Percentiles rank a stretch among this genome's conserved stretches.
phyloP scores from a whole-genome alignment of 53 echinoderm and acorn worm genomes.

The Echinarachnius parma region DNA sequence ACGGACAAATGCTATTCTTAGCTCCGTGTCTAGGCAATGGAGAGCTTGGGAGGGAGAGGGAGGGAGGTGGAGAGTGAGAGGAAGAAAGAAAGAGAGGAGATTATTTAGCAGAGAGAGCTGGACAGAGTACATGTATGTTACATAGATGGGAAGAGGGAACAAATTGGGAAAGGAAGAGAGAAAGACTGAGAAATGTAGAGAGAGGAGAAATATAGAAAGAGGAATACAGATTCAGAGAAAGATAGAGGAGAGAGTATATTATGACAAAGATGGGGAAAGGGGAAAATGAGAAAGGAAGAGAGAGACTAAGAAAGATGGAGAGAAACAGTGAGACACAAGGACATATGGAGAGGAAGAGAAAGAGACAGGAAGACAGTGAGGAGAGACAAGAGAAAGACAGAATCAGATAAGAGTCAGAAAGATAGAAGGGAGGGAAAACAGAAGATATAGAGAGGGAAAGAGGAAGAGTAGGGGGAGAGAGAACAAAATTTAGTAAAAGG shows the following conservation, averaged over 20 bases:
- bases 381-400: background rate
- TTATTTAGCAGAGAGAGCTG: slow-evolving; percentile 14
- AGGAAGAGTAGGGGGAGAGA: background rate
- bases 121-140: too few species aligned
- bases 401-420: too few species aligned
- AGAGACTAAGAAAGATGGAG: background rate
- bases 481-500: too few species aligned
- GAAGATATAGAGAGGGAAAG: background rate
- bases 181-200: background rate
- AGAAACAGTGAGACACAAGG: background rate
- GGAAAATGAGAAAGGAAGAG: background rate
- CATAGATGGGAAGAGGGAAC: background rate
- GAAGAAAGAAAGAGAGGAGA: background rate
- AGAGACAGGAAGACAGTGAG: background rate
- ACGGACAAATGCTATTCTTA: slow-evolving; percentile 30
- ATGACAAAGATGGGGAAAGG: too few species aligned
- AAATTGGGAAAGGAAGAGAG: background rate
- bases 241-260: slow-evolving; percentile 13
- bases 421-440: too few species aligned
- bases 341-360: background rate
- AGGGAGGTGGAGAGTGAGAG: slow-evolving; percentile 5
- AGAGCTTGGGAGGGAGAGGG: slow-evolving; percentile 1
- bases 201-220: background rate
- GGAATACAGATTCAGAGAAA: slow-evolving; percentile 4
- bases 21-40: slow-evolving; percentile 20